phyloP scores from a whole-genome alignment of 1,140 invertebrate species.

The Steinernema khuongi region DNA sequence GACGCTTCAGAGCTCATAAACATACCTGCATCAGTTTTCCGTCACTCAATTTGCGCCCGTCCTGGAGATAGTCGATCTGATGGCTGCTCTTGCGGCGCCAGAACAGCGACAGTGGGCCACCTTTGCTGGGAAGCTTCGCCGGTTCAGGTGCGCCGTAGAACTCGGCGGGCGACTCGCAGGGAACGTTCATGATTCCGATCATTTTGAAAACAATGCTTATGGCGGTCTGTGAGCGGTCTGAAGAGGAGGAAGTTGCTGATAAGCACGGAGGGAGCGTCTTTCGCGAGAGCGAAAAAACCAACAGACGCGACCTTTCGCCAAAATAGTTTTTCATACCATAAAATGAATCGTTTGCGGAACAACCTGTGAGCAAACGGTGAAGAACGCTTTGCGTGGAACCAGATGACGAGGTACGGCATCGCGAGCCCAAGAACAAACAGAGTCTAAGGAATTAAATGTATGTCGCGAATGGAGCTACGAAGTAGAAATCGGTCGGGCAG shows the following conservation, averaged over 20 bases:
- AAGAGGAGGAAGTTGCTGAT: too few relatives aligned
- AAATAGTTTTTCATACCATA: too few relatives aligned
- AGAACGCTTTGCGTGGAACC: too few relatives aligned
- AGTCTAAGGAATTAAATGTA: too few relatives aligned
- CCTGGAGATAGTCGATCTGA: constrained; percentile 28
- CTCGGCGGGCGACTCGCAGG: constrained; percentile 27
- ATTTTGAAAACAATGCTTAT: constrained; percentile 14
- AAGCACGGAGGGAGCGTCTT: too few relatives aligned
- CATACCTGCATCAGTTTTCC: constrained; percentile 23
- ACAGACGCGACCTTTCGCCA: too few relatives aligned
- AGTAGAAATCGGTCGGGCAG: neutral
- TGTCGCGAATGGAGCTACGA: neutral
- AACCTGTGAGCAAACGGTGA: too few relatives aligned
- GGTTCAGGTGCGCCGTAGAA: constrained; percentile 26
- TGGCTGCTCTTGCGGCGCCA: constrained; percentile 6
- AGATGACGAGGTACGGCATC: too few relatives aligned
- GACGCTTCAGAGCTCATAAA: neutral
- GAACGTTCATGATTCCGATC: constrained; percentile 36
- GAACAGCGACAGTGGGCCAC: neutral
- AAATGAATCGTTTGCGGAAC: too few relatives aligned
- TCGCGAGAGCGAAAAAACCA: too few relatives aligned
- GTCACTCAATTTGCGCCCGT: constrained; percentile 31
- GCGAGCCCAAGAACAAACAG: too few relatives aligned
- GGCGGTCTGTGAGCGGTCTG: too few relatives aligned
- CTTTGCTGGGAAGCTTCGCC: neutral